Percentiles rank a stretch among this genome's conserved stretches.
phyloP scores from a whole-genome alignment of 1,140 invertebrate species.

The Helicorthomorpha holstii region DNA sequence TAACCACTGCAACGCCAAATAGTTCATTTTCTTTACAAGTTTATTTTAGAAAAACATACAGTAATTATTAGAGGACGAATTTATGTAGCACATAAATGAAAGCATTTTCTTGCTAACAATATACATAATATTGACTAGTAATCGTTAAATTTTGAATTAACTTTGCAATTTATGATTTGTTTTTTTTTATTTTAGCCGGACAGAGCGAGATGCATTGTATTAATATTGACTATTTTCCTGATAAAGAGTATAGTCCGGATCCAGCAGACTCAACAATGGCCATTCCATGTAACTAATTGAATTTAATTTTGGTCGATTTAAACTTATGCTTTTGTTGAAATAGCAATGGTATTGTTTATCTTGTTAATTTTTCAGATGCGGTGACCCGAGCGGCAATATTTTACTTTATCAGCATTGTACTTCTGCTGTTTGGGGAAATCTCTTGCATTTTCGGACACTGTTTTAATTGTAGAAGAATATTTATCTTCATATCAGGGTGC shows the following conservation, averaged over 20 bases:
- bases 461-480: slow-evolving; percentile 35
- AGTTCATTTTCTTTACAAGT: no score
- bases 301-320: no score
- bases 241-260: slow-evolving; percentile 65
- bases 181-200: slow-evolving; percentile 21
- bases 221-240: slow-evolving; percentile 68
- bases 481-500: slow-evolving; percentile 44
- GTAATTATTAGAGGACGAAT: no score
- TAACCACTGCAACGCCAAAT: no score
- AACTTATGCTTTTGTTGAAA: no score
- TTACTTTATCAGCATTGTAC: slow-evolving; percentile 38
- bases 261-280: slow-evolving; percentile 69
- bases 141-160: not conserved
- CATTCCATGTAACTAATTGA: slow-evolving; percentile 75
- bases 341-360: slow-evolving; percentile 1
- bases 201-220: slow-evolving; percentile 35
- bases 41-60: no score
- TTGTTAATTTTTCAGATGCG: slow-evolving; percentile 37
- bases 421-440: slow-evolving; percentile 42
- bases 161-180: slow-evolving; percentile 6
- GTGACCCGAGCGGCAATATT: slow-evolving; percentile 48
- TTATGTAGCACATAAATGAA: no score
- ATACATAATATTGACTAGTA: no score
- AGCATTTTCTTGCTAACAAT: no score
- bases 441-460: slow-evolving; percentile 41